phyloP scores from a whole-genome alignment of 2,113 vertebrate genomes.

The Micromys minutus region DNA sequence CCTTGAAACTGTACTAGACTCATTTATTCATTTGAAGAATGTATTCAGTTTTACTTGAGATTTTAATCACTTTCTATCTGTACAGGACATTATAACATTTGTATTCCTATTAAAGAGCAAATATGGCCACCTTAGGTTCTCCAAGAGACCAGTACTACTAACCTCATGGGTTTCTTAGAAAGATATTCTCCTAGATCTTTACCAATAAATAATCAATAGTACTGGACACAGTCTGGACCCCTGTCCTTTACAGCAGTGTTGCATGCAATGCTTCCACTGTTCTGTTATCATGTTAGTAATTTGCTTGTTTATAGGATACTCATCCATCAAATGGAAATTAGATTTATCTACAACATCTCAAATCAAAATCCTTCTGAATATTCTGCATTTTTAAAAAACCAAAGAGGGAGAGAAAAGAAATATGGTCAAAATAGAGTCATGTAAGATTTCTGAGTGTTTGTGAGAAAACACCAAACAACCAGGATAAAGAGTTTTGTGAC shows the following conservation, averaged over 20 bases:
- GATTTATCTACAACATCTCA: not conserved
- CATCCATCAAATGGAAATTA: not conserved
- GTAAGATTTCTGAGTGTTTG: not conserved
- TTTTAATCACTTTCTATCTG: not conserved
- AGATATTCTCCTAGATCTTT: not conserved
- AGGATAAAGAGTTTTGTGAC: not conserved
- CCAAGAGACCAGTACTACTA: not conserved
- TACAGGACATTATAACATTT: not conserved
- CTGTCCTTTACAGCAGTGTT: not conserved
- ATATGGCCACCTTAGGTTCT: not conserved
- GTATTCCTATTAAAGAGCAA: not conserved
- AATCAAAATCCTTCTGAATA: not conserved
- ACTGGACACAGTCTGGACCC: not conserved
- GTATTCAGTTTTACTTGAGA: not conserved
- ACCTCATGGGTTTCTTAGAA: not conserved
- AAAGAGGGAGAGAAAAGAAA: not conserved
- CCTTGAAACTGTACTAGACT: not conserved
- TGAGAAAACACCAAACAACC: not conserved
- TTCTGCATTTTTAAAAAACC: not conserved
- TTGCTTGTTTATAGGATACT: not conserved
- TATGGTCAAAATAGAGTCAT: not conserved
- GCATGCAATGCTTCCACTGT: not conserved
- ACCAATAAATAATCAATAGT: not conserved
- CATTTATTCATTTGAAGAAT: not conserved
- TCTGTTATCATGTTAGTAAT: not conserved